Conservation (phyloP, 2,797 vertebrate species). For the Mormyrops boulengeri region DNA sequence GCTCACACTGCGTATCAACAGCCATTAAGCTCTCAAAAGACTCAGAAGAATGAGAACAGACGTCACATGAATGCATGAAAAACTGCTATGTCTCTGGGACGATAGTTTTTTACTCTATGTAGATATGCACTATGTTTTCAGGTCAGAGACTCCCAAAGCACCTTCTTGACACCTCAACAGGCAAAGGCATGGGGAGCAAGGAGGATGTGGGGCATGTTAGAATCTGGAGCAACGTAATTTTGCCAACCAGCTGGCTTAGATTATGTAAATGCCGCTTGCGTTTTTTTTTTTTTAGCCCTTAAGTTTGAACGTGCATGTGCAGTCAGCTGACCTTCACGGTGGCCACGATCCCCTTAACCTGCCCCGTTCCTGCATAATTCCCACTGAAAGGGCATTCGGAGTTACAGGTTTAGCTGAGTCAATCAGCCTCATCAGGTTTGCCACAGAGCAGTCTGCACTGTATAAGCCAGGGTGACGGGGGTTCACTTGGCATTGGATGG, state of each 20-base stretch:
- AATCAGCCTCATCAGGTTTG: not conserved
- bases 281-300: not conserved
- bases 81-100: not conserved
- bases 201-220: not conserved
- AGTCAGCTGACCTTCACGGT: conserved; percentile 17
- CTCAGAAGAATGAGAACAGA: not conserved
- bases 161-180: not conserved
- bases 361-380: conserved; percentile 25
- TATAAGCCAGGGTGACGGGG: not conserved
- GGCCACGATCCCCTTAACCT: conserved; percentile 21
- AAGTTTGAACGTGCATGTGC: not conserved
- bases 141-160: not conserved
- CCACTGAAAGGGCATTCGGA: conserved; percentile 16
- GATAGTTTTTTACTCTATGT: not conserved
- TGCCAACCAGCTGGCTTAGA: not conserved
- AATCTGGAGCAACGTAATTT: conserved; percentile 2
- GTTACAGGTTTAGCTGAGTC: not conserved
- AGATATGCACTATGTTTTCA: not conserved
- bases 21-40: not conserved
- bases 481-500: not conserved
- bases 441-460: not conserved
- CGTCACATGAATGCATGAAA: not conserved
- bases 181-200: not conserved
- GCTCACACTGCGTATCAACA: not conserved
- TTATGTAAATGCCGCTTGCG: not conserved